These are phyloP conservation scores for Cantharis nigra DNA, from an alignment of 2,888 invertebrate species.

Conservation along the genomic window DNA sequence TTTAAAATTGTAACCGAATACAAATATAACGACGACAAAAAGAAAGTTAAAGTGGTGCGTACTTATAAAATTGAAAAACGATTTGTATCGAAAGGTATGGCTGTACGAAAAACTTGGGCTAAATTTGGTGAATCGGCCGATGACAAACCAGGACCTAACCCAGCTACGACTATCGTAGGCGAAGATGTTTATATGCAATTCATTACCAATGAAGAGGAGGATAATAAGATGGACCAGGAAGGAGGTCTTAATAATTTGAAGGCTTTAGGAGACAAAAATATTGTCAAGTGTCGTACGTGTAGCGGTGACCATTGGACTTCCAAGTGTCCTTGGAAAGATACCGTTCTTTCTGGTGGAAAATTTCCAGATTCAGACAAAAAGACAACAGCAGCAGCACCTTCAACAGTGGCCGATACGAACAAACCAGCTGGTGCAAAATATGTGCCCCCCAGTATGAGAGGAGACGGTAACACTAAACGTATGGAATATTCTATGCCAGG, in stretches of 20 bases:
- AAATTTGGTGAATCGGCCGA: conserved; percentile 92
- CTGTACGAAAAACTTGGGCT: conserved; percentile 89
- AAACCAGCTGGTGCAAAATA: conserved; percentile 67
- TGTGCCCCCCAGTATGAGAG: conserved; percentile 87
- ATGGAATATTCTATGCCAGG: conserved; percentile 52
- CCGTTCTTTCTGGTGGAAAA: conserved; percentile 72
- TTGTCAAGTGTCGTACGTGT: conserved; percentile 87
- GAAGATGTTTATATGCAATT: conserved; percentile 97
- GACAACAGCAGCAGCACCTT: conserved; percentile 11
- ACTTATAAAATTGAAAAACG: conserved; percentile 93
- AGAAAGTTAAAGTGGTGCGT: conserved; percentile 84
- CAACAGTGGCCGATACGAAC: conserved; percentile 34
- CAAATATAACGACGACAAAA: conserved; percentile 87
- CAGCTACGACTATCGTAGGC: conserved; percentile 94
- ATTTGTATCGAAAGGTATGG: conserved; percentile 88
- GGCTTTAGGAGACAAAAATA: conserved; percentile 64
- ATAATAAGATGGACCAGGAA: conserved; percentile 80
- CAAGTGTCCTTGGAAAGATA: conserved; percentile 97
- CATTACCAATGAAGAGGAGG: conserved; percentile 85
- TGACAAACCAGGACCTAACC: conserved; percentile 97
- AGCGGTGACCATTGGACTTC: conserved; percentile 98
- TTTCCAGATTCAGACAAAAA: conserved; percentile 61
- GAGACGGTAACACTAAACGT: conserved; percentile 78
- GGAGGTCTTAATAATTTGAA: conserved; percentile 84
- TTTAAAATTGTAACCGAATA: conserved; percentile 92